Base-by-base conservation (phyloP, 2,113 vertebrate species). In the Carassius auratus region DNA sequence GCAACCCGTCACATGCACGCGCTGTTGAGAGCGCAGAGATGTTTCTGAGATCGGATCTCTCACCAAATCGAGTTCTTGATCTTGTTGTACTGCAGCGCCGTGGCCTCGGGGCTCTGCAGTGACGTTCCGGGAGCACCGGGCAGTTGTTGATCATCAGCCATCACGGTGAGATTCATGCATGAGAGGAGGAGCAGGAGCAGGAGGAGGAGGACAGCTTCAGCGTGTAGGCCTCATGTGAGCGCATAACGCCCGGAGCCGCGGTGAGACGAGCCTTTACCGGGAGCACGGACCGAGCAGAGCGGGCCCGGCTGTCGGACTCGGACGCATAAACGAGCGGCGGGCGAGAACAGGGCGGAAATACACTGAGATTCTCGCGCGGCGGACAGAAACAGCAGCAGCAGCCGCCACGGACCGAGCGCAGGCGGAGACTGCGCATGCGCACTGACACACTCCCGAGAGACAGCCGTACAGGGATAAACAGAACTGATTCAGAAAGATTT, bases 1-100 rank as follows among this genome's bases (percentile, higher is more conserved):
- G 33, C n/a, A n/a, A n/a, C n/a, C n/a, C n/a, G n/a, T n/a, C n/a
- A n/a, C n/a, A n/a, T n/a, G n/a, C n/a, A n/a, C n/a, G n/a, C n/a
- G n/a, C n/a, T n/a, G n/a, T n/a, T n/a, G n/a, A n/a, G n/a, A n/a
- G n/a, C n/a, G n/a, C n/a, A n/a, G n/a, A n/a, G n/a, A n/a, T n/a
- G n/a, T n/a, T n/a, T n/a, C n/a, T n/a, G n/a, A 38, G 76, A 78
- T 78, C 76, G 76, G 59, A 48, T 45, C 3, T 91, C 95, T 97
- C 94, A 97, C 97, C 97, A 97, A 95, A 98, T 97, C 85, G 97
- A 98, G 93, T 95, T 97, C 93, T 96, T 96, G 92, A 97, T 97
- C 95, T 97, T 97, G 95, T 95, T 97, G 94, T 96, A 96, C 93
- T 97, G 97, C 93, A 98, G 94, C 90, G 96, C 96, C 92, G 92